Base-by-base conservation (phyloP, 2,797 vertebrate genomes). In the Lutjanus campechanus region DNA sequence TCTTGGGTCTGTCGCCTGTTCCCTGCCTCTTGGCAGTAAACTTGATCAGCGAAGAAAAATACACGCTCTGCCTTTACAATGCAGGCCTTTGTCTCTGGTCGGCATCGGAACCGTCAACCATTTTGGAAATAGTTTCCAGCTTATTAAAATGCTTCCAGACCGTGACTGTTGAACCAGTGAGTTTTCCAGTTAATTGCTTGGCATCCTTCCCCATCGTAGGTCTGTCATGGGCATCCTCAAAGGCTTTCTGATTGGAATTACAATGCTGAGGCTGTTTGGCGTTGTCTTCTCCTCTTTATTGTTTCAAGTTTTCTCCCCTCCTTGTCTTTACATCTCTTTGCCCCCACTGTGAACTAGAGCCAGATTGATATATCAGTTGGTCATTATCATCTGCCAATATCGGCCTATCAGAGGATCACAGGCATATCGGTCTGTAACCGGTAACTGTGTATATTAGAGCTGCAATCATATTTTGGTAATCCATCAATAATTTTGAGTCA, bases 41-140 rank as follows among this genome's bases (percentile, higher is more conserved):
- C 81, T 90, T 91, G 90, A 96, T 95, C 91, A 92, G 90, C 59
- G 76, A 93, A 92, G 92, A 90, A 95, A 94, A 94, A 93, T 91
- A 92, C 91, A 89, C 69, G 46, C 88, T 77, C 85, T 87, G 80
- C 76, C 86, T 91, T 92, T 92, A 95, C 95, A 96, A 95, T 95
- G 92, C 87, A 85, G 83, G 75, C 91, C 94, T 95, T 96, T 96
- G 95, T 95, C 91, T 94, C 90, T 67, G 79, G 89, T 93, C 92
- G 83, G 92, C 94, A 93, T 95, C 92, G 63, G 91, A 93, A 93
- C 91, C 88, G 80, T 94, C 93, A 92, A 94, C 93, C 94, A 94
- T 95, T 95, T 96, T 95, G 93, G 87, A 95, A 95, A 95, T 95
- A 95, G 94, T 95, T 96, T 96, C 95, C 95, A 95, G 93, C 93